Evolutionary conservation across 23 tunicate genomes (phyloP).

Genomic region (Trididemnum nubilum): DNA sequence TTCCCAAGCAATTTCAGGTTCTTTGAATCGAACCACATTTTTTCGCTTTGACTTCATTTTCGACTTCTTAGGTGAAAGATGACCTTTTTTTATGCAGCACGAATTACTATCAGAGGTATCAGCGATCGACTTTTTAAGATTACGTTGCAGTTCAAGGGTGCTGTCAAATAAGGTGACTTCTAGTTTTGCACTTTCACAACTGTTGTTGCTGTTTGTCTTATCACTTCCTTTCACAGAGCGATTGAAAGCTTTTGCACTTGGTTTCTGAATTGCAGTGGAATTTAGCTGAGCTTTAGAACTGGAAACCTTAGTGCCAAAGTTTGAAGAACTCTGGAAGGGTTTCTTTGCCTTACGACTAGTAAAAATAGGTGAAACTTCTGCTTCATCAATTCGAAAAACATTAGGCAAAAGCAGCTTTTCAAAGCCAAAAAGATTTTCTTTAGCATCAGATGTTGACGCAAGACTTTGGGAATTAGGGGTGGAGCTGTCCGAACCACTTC

Average conservation of each 20-base stretch:
- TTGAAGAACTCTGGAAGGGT: neutral
- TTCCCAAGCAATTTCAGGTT: slow-evolving; percentile 50
- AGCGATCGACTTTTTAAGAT: neutral
- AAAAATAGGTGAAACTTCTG: neutral
- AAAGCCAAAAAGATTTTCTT: slow-evolving; percentile 23
- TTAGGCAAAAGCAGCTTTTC: slow-evolving; percentile 16
- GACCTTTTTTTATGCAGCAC: neutral
- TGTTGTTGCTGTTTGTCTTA: neutral
- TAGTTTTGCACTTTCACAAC: too few species aligned
- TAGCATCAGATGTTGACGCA: neutral
- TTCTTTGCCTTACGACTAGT: neutral
- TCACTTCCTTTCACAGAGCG: neutral
- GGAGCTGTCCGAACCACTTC: slow-evolving; percentile 16
- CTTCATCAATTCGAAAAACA: neutral
- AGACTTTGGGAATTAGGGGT: slow-evolving; percentile 6
- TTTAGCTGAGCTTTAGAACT: neutral
- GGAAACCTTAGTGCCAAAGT: too few species aligned
- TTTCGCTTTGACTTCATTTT: neutral
- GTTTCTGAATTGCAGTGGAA: neutral
- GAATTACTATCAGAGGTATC: neutral
- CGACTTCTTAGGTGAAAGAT: neutral
- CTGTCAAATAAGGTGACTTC: neutral
- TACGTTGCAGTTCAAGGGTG: neutral
- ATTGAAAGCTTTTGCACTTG: neutral
- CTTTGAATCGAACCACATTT: neutral